Evolutionary conservation across 2,888 invertebrate genomes (phyloP).

Genomic region (Actias luna): DNA sequence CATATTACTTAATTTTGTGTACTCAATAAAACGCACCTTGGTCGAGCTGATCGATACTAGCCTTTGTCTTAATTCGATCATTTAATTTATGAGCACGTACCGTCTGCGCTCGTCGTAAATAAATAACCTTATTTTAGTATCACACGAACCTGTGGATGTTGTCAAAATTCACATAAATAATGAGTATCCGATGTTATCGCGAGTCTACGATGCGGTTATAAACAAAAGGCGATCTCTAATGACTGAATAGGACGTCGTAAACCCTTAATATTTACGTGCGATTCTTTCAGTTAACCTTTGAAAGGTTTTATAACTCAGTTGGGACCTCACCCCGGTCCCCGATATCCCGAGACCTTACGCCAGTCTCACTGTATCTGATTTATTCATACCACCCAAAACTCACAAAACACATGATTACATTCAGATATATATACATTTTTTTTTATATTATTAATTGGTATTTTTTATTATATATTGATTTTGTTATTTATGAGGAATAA

Average conservation of each 20-base stretch:
- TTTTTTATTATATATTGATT: constrained; percentile 37
- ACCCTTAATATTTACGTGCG: constrained; percentile 76
- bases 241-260: constrained; percentile 78
- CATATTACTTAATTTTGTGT: background rate
- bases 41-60: constrained; percentile 64
- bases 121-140: constrained; percentile 73
- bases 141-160: constrained; percentile 54
- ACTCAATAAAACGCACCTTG: constrained; percentile 37
- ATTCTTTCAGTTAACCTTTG: constrained; percentile 73
- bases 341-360: constrained; percentile 66
- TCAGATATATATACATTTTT: constrained; percentile 55
- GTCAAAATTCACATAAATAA: constrained; percentile 81
- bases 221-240: constrained; percentile 74
- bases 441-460: constrained; percentile 21
- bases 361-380: constrained; percentile 73
- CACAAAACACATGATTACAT: constrained; percentile 66
- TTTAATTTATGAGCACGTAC: constrained; percentile 65
- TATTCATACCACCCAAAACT: constrained; percentile 76
- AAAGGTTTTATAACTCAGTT: constrained; percentile 73
- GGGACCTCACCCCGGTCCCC: constrained; percentile 54
- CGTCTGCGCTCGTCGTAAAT: constrained; percentile 70
- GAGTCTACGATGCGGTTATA: constrained; percentile 69
- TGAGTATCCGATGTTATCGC: constrained; percentile 73
- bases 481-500: background rate
- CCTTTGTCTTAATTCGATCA: constrained; percentile 79